Base-by-base conservation (phyloP, 2,888 invertebrate genomes). In the Ormyrus thymus region DNA sequence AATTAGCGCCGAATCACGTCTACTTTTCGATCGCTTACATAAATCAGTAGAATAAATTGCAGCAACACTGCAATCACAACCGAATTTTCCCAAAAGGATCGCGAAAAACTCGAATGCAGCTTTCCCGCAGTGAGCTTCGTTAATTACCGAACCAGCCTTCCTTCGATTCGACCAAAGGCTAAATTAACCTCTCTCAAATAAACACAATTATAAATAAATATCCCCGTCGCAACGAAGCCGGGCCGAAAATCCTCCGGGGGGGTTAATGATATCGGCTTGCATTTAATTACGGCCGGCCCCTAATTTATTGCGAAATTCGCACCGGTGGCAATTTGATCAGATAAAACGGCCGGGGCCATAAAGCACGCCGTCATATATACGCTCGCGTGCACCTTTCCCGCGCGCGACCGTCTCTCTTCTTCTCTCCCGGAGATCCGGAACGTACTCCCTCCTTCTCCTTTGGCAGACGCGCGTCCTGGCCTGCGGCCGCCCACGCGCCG, bases 401-500 rank as follows among this genome's bases (percentile, higher is more conserved):
- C 45, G 56, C 70, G 55, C 71, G 46, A 13, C 29, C 45, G 45
- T 66, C 78, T 76, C 79, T 81, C 76, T 74, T 68, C 13, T 68
- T 73, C 68, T 13, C 65, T 70, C 43, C 46, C 46, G 46, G 15
- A 70, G 70, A 71, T 55, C 73, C 61, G 55, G 78, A 74, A 59
- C 68, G 68, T 56, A n/a, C n/a, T n/a, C 59, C 66, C 72, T 68
- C 59, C 66, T 76, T 71, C 76, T 77, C 66, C 29, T 29, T 29
- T 29, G 69, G 62, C 70, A 85, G 89, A 89, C 89, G 89, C 86
- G 89, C 89, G 89, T 77, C 65, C 87, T 87, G 87, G 89, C 89
- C 89, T 88, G 88, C 88, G 89, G 89, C 88, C 89, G 89, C 89
- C 89, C 89, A 90, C 89, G 89, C 89, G 89, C 89, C 89, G 88